Evolutionary conservation across 2,113 vertebrate species (phyloP).

Genomic region (Maccullochella peelii): DNA sequence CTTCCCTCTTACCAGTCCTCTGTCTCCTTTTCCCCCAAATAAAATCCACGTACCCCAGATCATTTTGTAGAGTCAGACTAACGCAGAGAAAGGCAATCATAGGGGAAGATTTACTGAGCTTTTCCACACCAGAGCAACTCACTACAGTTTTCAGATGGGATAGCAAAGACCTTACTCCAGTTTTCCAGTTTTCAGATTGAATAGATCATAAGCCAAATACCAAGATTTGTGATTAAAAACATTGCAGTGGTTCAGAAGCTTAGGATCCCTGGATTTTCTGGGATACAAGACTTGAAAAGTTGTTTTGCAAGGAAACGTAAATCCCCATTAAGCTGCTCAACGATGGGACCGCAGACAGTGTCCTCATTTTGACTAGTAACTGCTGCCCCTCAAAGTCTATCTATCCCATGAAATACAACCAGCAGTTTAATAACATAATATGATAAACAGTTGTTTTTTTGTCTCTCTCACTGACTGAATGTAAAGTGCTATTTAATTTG

Average conservation of each 20-base stretch:
- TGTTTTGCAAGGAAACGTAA: conserved; percentile 75
- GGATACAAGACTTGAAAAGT: conserved; percentile 73
- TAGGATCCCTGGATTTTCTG: conserved; percentile 71
- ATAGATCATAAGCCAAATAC: conserved; percentile 66
- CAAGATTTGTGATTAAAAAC: conserved; percentile 72
- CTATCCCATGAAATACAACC: conserved; percentile 32
- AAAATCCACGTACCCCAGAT: conserved; percentile 29
- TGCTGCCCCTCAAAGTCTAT: conserved; percentile 46
- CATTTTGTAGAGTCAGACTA: conserved; percentile 44
- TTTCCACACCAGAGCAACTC: conserved; percentile 33
- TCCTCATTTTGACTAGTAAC: conserved; percentile 65
- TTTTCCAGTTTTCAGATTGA: conserved; percentile 45
- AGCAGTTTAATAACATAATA: conserved; percentile 41
- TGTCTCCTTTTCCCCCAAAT: conserved; percentile 46
- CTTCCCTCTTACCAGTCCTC: conserved; percentile 54
- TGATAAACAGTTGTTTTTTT: conserved; percentile 25
- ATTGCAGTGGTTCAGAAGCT: conserved; percentile 64
- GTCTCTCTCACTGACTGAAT: conserved; percentile 22
- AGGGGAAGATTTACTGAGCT: conserved; percentile 51
- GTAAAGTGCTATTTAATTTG: conserved; percentile 34
- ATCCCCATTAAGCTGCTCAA: conserved; percentile 79
- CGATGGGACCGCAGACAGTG: conserved; percentile 54
- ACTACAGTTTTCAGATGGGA: conserved; percentile 19
- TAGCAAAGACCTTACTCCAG: conserved; percentile 21
- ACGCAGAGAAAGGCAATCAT: conserved; percentile 36